Base-by-base conservation (phyloP, 23 tunicate species). In the Trididemnum clinides region DNA sequence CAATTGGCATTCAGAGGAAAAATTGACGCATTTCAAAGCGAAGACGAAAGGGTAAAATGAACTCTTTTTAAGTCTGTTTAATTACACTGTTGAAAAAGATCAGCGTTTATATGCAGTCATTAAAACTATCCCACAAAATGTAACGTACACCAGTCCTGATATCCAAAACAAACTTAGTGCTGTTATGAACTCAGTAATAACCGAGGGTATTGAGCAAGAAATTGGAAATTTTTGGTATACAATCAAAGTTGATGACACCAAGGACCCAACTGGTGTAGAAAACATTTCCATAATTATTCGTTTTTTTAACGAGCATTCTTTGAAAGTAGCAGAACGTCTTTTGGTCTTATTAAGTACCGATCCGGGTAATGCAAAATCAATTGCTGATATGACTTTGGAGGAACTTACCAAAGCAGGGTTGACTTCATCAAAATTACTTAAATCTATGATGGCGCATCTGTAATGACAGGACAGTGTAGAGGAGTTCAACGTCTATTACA, bases 171-270 rank as follows among this genome's bases (percentile, higher is more conserved):
- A 59, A 59, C 66, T 59, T 59, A 59, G 20, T 59, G 66, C 66
- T 59, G 66, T 28, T 59, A 59, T 59, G 66, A 59, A 28, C 66
- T 12, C 66, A 59, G 66, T 10, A 10, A 28, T 59, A 59, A 59
- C 66, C 66, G 66, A 12, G 66, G 25, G 66, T 59, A 59, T 59
- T 59, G 22, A 59, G 66, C 66, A 59, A 59, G 66, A 59, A 59
- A 59, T 59, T 59, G 66, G 66, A 59, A 59, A 59, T 59, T 59
- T 28, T 59, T 59, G 66, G 66, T 59, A 59, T 59, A 59, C 66
- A 59, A 59, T 59, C 66, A 59, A 59, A n/a, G 66, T 59, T 59
- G 66, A 59, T n/a, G 66, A 28, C 66, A 59, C 25, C 66, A 59
- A 59, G 25, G 25, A 59, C 66, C 66, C 66, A 59, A 59, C 66